phyloP scores from a whole-genome alignment of 2,113 vertebrate species.

The Aegithalos caudatus region DNA sequence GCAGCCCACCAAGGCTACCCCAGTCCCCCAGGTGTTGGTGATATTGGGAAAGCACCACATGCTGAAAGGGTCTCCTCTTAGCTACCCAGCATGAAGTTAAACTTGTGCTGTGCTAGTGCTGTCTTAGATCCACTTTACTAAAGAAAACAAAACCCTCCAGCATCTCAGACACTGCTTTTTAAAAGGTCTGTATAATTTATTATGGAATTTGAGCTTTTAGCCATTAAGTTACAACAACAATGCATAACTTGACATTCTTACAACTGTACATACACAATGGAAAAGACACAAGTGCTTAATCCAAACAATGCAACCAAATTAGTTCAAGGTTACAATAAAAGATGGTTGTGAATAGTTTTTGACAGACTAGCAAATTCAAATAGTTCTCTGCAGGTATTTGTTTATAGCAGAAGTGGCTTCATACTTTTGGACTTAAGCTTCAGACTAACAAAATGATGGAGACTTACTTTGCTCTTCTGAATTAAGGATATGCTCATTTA shows the following conservation, averaged over 20 bases:
- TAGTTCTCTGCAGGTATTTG: not conserved
- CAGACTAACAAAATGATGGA: not conserved
- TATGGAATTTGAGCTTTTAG: slow-evolving; percentile 9
- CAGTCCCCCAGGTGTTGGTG: rapidly evolving
- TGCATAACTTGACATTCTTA: slow-evolving; percentile 40
- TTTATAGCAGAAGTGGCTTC: not conserved
- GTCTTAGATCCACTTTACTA: not conserved
- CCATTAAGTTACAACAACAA: slow-evolving; percentile 53
- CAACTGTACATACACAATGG: slow-evolving; percentile 44
- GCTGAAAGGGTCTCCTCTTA: not conserved
- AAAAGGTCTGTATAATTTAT: slow-evolving; percentile 33
- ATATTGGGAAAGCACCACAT: not conserved
- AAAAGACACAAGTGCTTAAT: slow-evolving; percentile 28
- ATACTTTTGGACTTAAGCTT: slow-evolving; percentile 35
- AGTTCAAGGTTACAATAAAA: not conserved
- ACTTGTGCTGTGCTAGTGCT: not conserved
- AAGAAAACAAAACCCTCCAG: not conserved
- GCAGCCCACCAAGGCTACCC: not conserved
- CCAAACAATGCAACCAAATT: slow-evolving; percentile 13
- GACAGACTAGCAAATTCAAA: not conserved
- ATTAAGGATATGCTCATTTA: not conserved
- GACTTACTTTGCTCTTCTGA: not conserved
- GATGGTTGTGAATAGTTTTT: not conserved
- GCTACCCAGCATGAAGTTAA: not conserved
- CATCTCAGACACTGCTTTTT: not conserved